Percentiles rank a stretch among this genome's conserved stretches.
These are phyloP conservation scores for Rhagonycha fulva DNA, from an alignment of 2,888 invertebrate genomes.

Conservation along the genomic window DNA sequence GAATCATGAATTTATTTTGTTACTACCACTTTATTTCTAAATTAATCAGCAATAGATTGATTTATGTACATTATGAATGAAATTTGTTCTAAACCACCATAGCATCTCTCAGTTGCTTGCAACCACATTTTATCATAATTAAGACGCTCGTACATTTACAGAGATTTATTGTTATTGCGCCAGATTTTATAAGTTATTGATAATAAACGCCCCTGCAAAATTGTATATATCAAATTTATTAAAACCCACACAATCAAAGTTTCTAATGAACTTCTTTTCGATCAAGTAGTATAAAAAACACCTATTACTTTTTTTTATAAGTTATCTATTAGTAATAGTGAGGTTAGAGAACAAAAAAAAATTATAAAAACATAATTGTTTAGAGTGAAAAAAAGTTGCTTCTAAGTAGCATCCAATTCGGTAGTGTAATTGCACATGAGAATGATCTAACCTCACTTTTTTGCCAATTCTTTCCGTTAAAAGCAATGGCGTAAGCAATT, in stretches of 20 bases:
- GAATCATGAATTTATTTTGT: neutral
- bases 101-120: slow-evolving; percentile 25
- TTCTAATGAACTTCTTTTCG: slow-evolving; percentile 21
- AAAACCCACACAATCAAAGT: slow-evolving; percentile 17
- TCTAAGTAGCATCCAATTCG: neutral
- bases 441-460: neutral
- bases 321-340: neutral
- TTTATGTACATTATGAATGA: slow-evolving; percentile 29
- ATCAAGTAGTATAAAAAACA: slow-evolving; percentile 10
- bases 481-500: neutral
- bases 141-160: slow-evolving; percentile 28
- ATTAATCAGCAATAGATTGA: slow-evolving; percentile 26
- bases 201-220: slow-evolving; percentile 28
- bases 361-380: neutral
- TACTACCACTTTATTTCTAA: neutral
- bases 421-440: neutral
- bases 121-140: slow-evolving; percentile 27
- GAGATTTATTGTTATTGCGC: slow-evolving; percentile 35
- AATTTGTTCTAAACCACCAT: slow-evolving; percentile 17
- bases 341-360: neutral
- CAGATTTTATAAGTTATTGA: slow-evolving; percentile 36
- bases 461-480: neutral
- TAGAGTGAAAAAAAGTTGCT: neutral
- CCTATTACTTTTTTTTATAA: neutral
- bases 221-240: slow-evolving; percentile 24